These are phyloP conservation scores for Pachyuromys duprasi DNA, from an alignment of 2,797 vertebrate species.

Conservation along the genomic window DNA sequence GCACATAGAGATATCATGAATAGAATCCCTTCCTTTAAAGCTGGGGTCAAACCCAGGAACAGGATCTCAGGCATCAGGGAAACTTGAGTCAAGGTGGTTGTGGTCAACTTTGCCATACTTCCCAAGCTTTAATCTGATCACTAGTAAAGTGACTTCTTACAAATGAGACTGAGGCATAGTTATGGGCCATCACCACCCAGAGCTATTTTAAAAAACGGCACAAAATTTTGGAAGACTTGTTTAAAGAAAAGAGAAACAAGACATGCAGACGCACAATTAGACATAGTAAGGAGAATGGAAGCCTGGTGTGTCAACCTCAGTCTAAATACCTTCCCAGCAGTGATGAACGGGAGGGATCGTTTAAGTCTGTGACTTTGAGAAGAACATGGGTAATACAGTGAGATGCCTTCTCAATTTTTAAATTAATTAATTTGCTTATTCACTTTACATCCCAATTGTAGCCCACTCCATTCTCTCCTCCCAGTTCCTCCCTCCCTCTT, in stretches of 20 bases:
- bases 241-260: not conserved
- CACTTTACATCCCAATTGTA: too few species aligned
- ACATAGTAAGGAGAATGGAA: not conserved
- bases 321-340: not conserved
- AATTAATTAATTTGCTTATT: too few species aligned
- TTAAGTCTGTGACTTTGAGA: not conserved
- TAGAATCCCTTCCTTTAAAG: not conserved
- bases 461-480: too few species aligned
- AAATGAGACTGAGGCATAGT: not conserved
- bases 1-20: not conserved
- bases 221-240: not conserved
- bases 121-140: not conserved
- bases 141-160: not conserved
- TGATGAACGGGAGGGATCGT: not conserved
- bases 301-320: too few species aligned
- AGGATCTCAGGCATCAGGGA: not conserved
- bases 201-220: not conserved
- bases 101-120: not conserved
- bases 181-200: too few species aligned
- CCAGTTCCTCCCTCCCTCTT: too few species aligned
- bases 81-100: not conserved
- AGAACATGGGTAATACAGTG: not conserved
- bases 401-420: not conserved
- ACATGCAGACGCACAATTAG: not conserved
- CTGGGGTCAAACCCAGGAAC: not conserved